Evolutionary conservation across 1,140 invertebrate genomes (phyloP), one percentile per base, ranked within the genome.

Genomic region (Tetraneura akinire): DNA sequence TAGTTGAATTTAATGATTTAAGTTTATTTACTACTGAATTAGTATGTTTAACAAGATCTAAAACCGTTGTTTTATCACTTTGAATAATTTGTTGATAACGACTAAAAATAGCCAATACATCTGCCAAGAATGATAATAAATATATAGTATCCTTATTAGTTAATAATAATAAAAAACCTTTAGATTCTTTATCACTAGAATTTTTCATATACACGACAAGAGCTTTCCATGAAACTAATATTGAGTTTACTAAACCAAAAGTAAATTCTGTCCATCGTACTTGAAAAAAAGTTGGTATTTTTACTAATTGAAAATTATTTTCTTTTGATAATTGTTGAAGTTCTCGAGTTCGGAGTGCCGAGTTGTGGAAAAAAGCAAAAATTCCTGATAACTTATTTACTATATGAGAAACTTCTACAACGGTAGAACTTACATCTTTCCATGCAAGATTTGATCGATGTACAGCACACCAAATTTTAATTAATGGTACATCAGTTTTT

Each of bases 351-450:
- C 64, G 37, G 23, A 68, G 64, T 13, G 64, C 37, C 13, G 37
- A 68, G 5, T 45, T 68, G 13, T 68, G 64, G 21, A 71, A 71
- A 71, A 47, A 71, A 26, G 21, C 45, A 32, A 13, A 71, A 49
- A 71, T 49, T 18, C 68, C 68, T 18, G 68, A 26, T 18, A 71
- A 71, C 14, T 26, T 71, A 8, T 8, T 47, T 49, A 70, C 66
- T 3, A 47, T 47, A 47, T 70, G 42, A 49, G 42, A 70, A 26
- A 70, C 42, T 37, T 68, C 1, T 23, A 5, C 11, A 18, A 26
- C 66, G 1, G 42, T 23, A 70, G 21, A 71, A 71, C 68, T 66
- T 37, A 21, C 32, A 66, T 66, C 32, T 66, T 66, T 66, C 62
- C 62, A 66, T 23, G 62, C 62, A 42, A 66, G 8, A 42, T 66